phyloP scores from a whole-genome alignment of 2,113 vertebrate species.

The Myotis yumanensis region DNA sequence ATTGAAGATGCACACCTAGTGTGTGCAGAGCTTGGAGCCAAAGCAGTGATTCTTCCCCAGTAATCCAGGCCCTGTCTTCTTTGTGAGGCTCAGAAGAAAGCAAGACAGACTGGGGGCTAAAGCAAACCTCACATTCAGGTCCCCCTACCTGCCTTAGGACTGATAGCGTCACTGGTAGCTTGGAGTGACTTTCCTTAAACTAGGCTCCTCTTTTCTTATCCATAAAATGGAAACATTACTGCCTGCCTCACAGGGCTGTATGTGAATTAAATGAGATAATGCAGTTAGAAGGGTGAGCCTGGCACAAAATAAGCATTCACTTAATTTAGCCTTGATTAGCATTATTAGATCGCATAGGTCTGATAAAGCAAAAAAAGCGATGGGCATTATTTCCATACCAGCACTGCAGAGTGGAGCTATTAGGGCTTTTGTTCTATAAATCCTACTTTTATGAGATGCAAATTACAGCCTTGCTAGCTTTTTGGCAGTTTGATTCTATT shows the following conservation, averaged over 20 bases:
- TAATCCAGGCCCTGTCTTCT: background rate
- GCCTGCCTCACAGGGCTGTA: background rate
- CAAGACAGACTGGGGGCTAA: background rate
- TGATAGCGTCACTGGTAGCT: background rate
- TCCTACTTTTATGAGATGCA: background rate
- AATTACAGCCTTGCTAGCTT: background rate
- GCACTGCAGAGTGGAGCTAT: background rate
- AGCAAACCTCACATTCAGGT: background rate
- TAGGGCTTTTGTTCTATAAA: background rate
- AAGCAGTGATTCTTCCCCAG: background rate
- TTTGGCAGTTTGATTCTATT: background rate
- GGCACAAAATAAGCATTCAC: background rate
- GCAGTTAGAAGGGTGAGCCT: background rate
- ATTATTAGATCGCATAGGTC: background rate
- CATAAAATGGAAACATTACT: background rate
- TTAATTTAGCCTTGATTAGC: background rate
- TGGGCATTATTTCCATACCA: background rate
- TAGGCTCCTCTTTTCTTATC: background rate
- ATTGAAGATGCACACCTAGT: background rate
- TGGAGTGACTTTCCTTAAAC: background rate
- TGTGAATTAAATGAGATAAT: background rate
- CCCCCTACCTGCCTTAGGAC: accelerated
- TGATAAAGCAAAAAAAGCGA: background rate
- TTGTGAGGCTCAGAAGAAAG: background rate
- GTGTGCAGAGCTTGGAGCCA: background rate